phyloP scores from a whole-genome alignment of 2,888 invertebrate species.

The Synergus umbraculus region DNA sequence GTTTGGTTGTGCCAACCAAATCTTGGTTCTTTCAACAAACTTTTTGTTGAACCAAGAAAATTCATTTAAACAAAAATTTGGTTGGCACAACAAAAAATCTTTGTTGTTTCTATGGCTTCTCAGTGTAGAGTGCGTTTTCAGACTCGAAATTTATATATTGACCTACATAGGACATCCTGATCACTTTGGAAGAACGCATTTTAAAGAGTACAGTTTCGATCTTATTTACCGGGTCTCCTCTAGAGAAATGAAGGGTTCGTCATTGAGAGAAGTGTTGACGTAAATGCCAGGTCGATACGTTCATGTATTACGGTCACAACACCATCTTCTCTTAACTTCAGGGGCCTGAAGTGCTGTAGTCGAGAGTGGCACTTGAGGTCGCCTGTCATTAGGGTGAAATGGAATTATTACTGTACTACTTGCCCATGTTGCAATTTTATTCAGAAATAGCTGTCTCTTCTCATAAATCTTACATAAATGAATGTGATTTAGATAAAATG shows the following conservation, averaged over 20 bases:
- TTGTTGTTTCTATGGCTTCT: too few relatives aligned
- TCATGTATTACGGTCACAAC: constrained; percentile 20
- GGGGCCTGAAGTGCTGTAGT: constrained; percentile 29
- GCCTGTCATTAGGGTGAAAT: constrained; percentile 25
- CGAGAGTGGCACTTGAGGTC: constrained; percentile 21
- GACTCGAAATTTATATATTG: too few relatives aligned
- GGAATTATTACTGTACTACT: constrained; percentile 11
- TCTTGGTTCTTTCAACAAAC: too few relatives aligned
- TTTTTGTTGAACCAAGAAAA: too few relatives aligned
- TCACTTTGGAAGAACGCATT: too few relatives aligned
- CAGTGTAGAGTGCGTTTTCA: too few relatives aligned
- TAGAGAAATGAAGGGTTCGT: constrained; percentile 17
- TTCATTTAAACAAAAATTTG: too few relatives aligned
- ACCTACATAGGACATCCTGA: too few relatives aligned
- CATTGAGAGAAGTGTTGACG: constrained; percentile 22
- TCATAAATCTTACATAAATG: background rate
- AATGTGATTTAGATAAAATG: background rate
- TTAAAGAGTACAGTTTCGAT: background rate
- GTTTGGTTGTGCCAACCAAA: too few relatives aligned
- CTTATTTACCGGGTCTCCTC: background rate
- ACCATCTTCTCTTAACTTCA: constrained; percentile 9
- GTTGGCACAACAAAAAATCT: too few relatives aligned
- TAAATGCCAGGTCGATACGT: constrained; percentile 27
- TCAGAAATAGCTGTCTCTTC: background rate
- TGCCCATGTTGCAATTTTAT: background rate